These are phyloP conservation scores for Drosophila fungiperda DNA, from an alignment of 2,888 invertebrate genomes.

Conservation along the genomic window DNA sequence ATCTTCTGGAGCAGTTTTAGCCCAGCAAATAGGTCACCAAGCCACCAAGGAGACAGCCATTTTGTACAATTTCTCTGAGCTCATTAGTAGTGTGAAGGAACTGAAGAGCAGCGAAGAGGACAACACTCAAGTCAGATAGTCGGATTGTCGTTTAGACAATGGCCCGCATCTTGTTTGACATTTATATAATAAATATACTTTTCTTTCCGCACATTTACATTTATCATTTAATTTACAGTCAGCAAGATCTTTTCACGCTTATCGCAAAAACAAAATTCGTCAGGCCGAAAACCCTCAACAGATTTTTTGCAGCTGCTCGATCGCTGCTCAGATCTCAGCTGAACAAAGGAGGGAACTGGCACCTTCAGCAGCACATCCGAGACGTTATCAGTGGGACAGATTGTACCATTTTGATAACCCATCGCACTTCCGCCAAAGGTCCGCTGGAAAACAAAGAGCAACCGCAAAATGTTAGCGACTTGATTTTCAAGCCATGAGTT, in stretches of 20 bases:
- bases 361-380: conserved; percentile 36
- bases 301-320: conserved; percentile 61
- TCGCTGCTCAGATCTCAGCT: conserved; percentile 32
- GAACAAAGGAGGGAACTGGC: conserved; percentile 27
- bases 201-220: conserved; percentile 23
- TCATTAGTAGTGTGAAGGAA: conserved; percentile 30
- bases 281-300: conserved; percentile 26
- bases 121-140: conserved; percentile 4
- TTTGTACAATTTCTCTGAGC: conserved; percentile 24
- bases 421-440: conserved; percentile 54
- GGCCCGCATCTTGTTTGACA: conserved; percentile 40
- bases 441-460: conserved; percentile 33
- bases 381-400: conserved; percentile 44
- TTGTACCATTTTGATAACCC: conserved; percentile 54
- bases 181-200: conserved; percentile 35
- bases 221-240: conserved; percentile 33
- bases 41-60: conserved; percentile 33
- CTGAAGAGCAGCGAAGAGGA: background rate
- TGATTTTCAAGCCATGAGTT: conserved; percentile 29
- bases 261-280: conserved; percentile 40
- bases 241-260: conserved; percentile 15
- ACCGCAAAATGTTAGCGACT: conserved; percentile 59
- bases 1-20: conserved; percentile 54
- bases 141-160: conserved; percentile 5
- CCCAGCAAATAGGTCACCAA: conserved; percentile 61